Evolutionary conservation across 1,140 invertebrate species (phyloP).

Genomic region (Octopus sinensis): DNA sequence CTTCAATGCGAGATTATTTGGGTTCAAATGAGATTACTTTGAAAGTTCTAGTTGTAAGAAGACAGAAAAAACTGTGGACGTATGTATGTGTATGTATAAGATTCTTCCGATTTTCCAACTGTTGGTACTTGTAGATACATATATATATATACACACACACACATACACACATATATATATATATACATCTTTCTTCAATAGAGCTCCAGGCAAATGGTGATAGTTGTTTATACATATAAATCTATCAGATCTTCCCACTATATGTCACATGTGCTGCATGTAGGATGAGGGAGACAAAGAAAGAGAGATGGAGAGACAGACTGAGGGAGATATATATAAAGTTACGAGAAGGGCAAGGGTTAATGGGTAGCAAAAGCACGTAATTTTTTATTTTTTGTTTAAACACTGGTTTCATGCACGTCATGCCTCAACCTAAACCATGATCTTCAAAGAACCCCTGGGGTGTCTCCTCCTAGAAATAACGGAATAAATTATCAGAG

Average conservation of each 20-base stretch:
- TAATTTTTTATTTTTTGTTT: not conserved
- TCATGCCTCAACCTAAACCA: conserved; percentile 77
- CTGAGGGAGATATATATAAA: too few relatives aligned
- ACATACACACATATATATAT: too few relatives aligned
- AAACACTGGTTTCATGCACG: conserved; percentile 23
- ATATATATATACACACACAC: too few relatives aligned
- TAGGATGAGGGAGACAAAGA: not conserved
- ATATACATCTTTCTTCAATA: not conserved
- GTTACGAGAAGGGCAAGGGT: too few relatives aligned
- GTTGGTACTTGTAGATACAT: not conserved
- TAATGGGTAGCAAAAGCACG: too few relatives aligned
- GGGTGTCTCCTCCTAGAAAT: conserved; percentile 87
- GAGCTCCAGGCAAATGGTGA: conserved; percentile 6
- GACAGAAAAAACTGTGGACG: not conserved
- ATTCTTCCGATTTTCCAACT: not conserved
- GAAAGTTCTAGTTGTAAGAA: not conserved
- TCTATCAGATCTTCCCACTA: conserved; percentile 7
- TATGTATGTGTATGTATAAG: too few relatives aligned
- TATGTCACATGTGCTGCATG: not conserved
- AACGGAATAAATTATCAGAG: conserved; percentile 23
- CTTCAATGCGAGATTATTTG: not conserved
- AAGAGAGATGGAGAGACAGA: not conserved
- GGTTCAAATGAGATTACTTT: not conserved
- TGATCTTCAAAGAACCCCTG: conserved; percentile 99
- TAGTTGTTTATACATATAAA: not conserved